Percentiles rank a stretch among this genome's conserved stretches.
These are phyloP conservation scores for Megaceryle torquata DNA, from an alignment of 2,113 vertebrate genomes.

Conservation along the genomic window DNA sequence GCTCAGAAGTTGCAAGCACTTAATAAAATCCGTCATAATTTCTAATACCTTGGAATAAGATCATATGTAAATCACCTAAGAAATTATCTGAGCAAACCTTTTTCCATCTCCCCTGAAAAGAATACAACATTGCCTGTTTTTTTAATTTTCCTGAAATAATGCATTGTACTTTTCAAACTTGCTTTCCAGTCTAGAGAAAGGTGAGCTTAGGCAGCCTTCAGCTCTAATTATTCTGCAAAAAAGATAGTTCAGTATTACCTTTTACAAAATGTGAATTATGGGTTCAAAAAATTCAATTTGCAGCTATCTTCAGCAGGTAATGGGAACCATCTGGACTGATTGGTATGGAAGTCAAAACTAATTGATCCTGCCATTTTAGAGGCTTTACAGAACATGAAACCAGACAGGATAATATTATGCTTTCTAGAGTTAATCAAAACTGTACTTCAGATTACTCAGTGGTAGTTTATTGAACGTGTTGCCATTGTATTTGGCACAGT, in stretches of 20 bases:
- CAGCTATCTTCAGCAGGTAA: slow-evolving; percentile 54
- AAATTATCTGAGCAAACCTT: background rate
- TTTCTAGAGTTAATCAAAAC: slow-evolving; percentile 62
- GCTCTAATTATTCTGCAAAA: background rate
- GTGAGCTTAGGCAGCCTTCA: background rate
- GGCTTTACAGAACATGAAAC: slow-evolving; percentile 62
- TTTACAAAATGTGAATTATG: slow-evolving; percentile 8
- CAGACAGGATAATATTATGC: slow-evolving; percentile 54
- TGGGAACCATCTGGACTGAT: slow-evolving; percentile 60
- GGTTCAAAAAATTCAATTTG: slow-evolving; percentile 63
- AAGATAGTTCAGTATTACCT: background rate
- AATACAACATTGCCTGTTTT: background rate
- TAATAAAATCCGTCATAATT: background rate
- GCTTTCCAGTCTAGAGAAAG: background rate
- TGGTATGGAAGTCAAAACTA: slow-evolving; percentile 67
- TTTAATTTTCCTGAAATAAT: background rate
- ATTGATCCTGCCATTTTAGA: slow-evolving; percentile 59
- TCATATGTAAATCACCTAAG: background rate
- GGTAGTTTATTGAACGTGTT: background rate
- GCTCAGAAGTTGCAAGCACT: background rate
- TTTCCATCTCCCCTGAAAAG: background rate
- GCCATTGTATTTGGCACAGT: background rate
- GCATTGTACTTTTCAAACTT: background rate
- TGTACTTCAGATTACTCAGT: slow-evolving; percentile 16
- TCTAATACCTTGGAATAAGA: background rate